These are phyloP conservation scores for Apogon hyalosoma DNA, from an alignment of 2,797 vertebrate genomes.

Conservation along the genomic window DNA sequence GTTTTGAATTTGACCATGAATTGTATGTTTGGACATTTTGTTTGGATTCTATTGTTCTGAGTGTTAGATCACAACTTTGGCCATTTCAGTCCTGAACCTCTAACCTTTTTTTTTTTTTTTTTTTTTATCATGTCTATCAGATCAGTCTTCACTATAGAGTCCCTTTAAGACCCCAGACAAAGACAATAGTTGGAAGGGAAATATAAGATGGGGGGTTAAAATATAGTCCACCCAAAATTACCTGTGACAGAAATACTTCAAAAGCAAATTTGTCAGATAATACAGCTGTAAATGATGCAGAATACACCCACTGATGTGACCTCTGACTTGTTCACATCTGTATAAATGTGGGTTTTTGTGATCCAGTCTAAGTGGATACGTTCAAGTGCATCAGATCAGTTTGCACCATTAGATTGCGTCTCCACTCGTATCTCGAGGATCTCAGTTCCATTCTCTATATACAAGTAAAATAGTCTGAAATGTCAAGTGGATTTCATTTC, in stretches of 20 bases:
- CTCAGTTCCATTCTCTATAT: no score
- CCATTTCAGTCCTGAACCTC: slow-evolving; percentile 10
- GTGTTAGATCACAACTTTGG: slow-evolving; percentile 29
- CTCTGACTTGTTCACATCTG: neutral
- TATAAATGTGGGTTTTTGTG: no score
- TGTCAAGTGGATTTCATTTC: no score
- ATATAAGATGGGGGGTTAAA: slow-evolving; percentile 1
- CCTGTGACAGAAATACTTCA: slow-evolving; percentile 1
- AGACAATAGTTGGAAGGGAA: slow-evolving; percentile 8
- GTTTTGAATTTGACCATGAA: slow-evolving; percentile 50
- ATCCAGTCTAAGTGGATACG: no score
- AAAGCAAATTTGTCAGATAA: neutral
- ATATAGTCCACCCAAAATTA: slow-evolving; percentile 6
- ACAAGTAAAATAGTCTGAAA: no score
- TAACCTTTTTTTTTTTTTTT: no score
- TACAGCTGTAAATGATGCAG: neutral
- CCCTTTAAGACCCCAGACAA: neutral
- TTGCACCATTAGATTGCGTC: no score
- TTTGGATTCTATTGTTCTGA: slow-evolving; percentile 35
- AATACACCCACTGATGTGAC: neutral
- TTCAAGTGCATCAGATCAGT: no score
- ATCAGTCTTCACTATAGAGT: neutral
- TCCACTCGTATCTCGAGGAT: no score
- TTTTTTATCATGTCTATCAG: neutral
- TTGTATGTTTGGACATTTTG: slow-evolving; percentile 44